A percentile compares a stretch with the other conserved stretches of the same genome.
Evolutionary conservation across 2,113 vertebrate genomes (phyloP).

Genomic region (Galbula dea): DNA sequence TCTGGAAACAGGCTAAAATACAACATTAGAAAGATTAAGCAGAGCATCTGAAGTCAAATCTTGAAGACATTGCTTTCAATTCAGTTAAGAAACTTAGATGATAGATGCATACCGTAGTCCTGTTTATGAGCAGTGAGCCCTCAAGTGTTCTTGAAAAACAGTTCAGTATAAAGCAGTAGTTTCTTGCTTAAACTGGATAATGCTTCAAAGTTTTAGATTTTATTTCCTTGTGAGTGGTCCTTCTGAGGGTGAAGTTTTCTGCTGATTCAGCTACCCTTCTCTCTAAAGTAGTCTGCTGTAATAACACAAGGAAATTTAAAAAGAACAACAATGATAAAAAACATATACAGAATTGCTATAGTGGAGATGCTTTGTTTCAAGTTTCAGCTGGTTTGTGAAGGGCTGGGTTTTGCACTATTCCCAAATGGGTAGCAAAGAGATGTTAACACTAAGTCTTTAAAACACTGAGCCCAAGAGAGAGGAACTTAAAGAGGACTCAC

Average conservation of each 20-base stretch:
- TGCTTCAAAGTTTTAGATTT: background rate
- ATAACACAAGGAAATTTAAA: background rate
- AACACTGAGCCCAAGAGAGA: background rate
- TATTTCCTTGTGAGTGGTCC: background rate
- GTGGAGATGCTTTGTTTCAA: background rate
- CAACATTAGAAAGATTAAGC: background rate
- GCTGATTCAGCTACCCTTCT: slow-evolving; percentile 2
- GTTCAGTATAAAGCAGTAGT: background rate
- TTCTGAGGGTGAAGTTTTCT: background rate
- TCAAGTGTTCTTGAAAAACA: background rate
- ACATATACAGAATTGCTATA: background rate
- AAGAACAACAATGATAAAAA: background rate
- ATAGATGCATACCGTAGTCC: background rate
- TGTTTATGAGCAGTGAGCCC: background rate
- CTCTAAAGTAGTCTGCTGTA: slow-evolving; percentile 12
- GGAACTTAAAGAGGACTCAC: background rate
- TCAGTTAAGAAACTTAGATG: background rate
- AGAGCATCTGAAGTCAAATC: background rate
- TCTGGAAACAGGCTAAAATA: background rate
- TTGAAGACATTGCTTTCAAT: background rate
- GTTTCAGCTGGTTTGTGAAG: background rate
- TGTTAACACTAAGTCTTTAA: background rate
- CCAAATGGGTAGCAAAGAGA: background rate
- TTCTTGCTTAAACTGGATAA: background rate
- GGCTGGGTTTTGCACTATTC: background rate